A percentile compares a stretch with the other conserved stretches of the same genome.
Conservation (phyloP, 2,797 vertebrate species). For the Apodemus agrarius region DNA sequence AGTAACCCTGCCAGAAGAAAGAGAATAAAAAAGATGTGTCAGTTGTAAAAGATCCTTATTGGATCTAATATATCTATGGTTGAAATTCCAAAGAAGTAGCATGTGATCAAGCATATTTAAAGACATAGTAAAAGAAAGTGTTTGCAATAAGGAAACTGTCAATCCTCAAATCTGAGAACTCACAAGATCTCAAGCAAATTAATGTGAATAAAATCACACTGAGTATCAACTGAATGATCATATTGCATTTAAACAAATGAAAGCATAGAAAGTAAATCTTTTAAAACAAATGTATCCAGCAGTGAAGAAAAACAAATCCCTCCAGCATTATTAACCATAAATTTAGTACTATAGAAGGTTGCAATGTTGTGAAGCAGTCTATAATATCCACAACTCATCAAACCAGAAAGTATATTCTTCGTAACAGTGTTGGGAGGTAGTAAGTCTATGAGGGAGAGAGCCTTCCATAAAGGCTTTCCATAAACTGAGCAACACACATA, state of each 20-base stretch:
- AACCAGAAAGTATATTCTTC: neutral
- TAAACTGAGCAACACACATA: neutral
- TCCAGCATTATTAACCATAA: neutral
- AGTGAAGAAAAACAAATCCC: neutral
- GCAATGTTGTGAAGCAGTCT: neutral
- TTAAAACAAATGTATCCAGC: neutral
- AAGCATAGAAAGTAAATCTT: neutral
- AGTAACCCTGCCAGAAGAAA: neutral
- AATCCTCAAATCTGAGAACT: neutral
- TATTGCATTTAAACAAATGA: neutral
- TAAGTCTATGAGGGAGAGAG: neutral
- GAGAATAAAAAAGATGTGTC: neutral
- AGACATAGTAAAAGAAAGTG: neutral
- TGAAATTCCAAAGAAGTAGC: neutral
- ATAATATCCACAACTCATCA: neutral
- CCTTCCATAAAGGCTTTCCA: neutral
- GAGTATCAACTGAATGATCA: neutral
- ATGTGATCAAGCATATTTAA: neutral
- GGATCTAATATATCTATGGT: neutral
- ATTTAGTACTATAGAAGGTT: neutral
- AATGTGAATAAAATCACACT: slow-evolving; percentile 25
- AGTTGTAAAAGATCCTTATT: neutral
- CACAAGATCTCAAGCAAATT: neutral
- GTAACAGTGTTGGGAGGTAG: neutral
- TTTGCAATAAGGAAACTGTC: slow-evolving; percentile 38